A percentile compares a stretch with the other conserved stretches of the same genome.
Evolutionary conservation across 2,797 vertebrate species (phyloP).

Genomic region (Pseudochirops corinnae): DNA sequence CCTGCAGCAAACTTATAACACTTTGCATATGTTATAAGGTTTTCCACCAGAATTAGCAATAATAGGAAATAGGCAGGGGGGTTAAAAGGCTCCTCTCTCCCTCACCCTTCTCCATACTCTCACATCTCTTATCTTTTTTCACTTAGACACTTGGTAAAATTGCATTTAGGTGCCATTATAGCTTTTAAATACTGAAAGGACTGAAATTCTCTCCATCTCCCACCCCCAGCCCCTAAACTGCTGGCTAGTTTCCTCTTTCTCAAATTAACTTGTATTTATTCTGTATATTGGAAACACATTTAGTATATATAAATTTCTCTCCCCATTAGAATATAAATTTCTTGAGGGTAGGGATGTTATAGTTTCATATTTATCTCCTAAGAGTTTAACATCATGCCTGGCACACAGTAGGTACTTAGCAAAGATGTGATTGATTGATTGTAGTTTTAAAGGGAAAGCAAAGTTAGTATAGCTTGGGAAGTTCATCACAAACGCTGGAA

Average conservation of each 20-base stretch:
- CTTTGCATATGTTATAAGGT: not conserved
- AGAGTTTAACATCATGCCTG: not conserved
- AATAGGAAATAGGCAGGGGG: not conserved
- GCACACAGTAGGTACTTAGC: not conserved
- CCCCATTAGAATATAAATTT: not conserved
- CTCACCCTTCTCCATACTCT: not conserved
- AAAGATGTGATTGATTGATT: not conserved
- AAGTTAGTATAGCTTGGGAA: not conserved
- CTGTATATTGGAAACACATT: not conserved
- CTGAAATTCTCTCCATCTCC: not conserved
- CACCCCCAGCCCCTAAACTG: not conserved
- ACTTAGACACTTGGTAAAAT: not conserved
- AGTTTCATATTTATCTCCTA: not conserved
- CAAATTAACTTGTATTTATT: not conserved
- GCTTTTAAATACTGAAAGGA: not conserved
- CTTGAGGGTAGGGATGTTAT: not conserved
- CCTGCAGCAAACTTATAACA: not conserved
- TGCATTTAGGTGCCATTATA: not conserved
- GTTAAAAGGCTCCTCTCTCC: not conserved
- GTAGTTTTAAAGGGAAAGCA: not conserved
- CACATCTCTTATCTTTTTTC: not conserved
- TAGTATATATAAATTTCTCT: not conserved
- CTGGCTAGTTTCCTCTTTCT: not conserved
- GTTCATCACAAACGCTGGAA: not conserved
- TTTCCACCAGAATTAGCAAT: not conserved